Percentiles rank a stretch among this genome's conserved stretches.
phyloP scores from a whole-genome alignment of 2,113 vertebrate species.

The Acinonyx jubatus region DNA sequence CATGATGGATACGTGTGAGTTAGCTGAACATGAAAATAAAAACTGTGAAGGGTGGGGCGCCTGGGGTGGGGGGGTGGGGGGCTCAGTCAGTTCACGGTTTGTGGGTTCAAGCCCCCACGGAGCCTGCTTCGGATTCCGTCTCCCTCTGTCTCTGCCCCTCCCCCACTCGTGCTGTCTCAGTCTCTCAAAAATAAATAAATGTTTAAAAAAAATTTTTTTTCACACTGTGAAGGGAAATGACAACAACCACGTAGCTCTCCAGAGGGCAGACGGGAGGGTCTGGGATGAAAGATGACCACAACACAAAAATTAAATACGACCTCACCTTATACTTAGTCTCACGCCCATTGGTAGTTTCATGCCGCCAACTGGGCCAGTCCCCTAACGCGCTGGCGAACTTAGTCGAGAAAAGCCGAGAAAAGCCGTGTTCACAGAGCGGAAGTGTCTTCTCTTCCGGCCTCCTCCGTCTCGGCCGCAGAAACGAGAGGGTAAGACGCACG shows the following conservation, averaged over 20 bases:
- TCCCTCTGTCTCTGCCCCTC: too few relatives aligned
- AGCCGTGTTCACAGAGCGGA: not conserved
- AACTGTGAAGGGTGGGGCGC: too few relatives aligned
- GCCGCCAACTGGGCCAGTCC: not conserved
- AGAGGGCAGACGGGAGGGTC: not conserved
- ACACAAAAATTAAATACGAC: not conserved
- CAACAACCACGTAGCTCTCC: not conserved
- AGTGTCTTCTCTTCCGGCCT: not conserved
- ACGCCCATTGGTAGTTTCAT: not conserved
- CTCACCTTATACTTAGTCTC: not conserved
- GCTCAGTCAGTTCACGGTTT: too few relatives aligned
- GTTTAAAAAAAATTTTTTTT: too few relatives aligned
- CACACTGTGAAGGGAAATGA: not conserved
- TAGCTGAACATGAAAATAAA: not conserved
- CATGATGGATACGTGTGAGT: not conserved
- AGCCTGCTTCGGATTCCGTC: too few relatives aligned
- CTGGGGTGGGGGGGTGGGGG: too few relatives aligned
- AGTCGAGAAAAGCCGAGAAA: not conserved
- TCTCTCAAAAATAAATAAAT: too few relatives aligned
- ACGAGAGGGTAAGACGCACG: accelerated
- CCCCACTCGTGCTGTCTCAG: too few relatives aligned
- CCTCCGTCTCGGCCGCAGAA: not conserved
- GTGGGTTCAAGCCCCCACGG: too few relatives aligned
- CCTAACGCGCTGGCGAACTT: not conserved
- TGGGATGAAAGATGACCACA: not conserved